Base-by-base conservation (phyloP, 2,888 invertebrate genomes). In the Aleiodes alternator region DNA sequence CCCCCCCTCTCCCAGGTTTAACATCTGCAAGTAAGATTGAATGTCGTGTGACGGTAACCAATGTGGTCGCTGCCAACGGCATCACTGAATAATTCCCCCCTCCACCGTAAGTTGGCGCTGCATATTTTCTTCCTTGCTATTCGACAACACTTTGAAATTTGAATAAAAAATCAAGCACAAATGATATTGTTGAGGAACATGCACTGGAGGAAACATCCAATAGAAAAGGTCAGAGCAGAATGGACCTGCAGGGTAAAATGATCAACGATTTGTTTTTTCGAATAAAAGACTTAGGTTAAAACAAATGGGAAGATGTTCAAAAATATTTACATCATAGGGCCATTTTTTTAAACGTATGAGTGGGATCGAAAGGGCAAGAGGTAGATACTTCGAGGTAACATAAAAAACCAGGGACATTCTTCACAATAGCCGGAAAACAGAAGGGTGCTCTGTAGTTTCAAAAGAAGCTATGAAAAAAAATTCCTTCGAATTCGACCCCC, bases 11-110 rank as follows among this genome's bases (percentile, higher is more conserved):
- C 3, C 14, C 14, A 6, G 12, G 6, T 53, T 53, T 43, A 9
- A 66, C 73, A 78, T 80, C 77, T 79, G 78, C 80, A 80, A 80
- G 80, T 80, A 71, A 80, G 77, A 80, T 80, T 78, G 72, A 75
- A 68, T 66, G 50, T 69, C 69, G 77, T 59, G 73, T 71, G 64
- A 76, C 72, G 76, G 68, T 76, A 77, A 75, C 69, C 72, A 69
- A 76, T 73, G 72, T 64, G 73, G 69, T 64, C 34, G 50, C 55
- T 43, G 69, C 72, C 72, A 66, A 73, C 72, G 34, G 56, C 56
- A 66, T 73, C 66, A 66, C 43, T 73, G 72, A 73, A 73, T 73
- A 73, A 73, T 73, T 31, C 48, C 48, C 55, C n/a, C n/a, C 51
- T 16, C 53, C 4, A 16, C 16, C 43, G 61, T 53, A 64, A 72